phyloP scores from a whole-genome alignment of 2,113 vertebrate genomes.

The Oryzias curvinotus region DNA sequence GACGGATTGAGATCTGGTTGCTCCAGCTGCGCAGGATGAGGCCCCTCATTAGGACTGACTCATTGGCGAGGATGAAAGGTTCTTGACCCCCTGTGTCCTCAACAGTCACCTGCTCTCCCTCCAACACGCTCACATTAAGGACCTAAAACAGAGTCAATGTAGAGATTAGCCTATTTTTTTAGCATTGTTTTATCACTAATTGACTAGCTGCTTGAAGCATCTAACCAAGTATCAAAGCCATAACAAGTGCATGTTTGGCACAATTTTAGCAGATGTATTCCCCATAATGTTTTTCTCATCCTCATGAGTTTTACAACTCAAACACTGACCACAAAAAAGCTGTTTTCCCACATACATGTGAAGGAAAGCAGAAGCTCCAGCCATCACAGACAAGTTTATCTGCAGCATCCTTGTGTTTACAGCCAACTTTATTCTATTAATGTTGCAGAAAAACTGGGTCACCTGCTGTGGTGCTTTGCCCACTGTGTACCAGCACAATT shows the following conservation, averaged over 20 bases:
- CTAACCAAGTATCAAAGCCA: too few species aligned
- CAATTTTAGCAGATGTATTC: too few species aligned
- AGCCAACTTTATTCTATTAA: conserved; percentile 18
- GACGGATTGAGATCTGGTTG: conserved; percentile 89
- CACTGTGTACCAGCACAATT: conserved; percentile 5
- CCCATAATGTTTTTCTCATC: too few species aligned
- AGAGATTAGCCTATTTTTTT: too few species aligned
- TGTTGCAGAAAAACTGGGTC: conserved; percentile 39
- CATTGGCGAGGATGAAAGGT: conserved; percentile 87
- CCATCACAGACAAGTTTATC: not conserved
- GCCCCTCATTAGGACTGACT: conserved; percentile 88
- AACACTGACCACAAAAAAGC: too few species aligned
- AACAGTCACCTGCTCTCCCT: conserved; percentile 85
- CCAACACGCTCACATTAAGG: conserved; percentile 86
- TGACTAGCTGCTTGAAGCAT: too few species aligned
- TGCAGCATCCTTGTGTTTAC: conserved; percentile 6
- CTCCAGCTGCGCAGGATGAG: conserved; percentile 91
- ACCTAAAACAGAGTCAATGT: conserved; percentile 74
- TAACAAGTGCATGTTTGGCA: too few species aligned
- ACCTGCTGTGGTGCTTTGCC: conserved; percentile 33
- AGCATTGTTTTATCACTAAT: too few species aligned
- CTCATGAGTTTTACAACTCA: not conserved
- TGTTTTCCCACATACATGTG: too few species aligned
- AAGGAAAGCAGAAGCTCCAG: not conserved
- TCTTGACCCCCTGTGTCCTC: conserved; percentile 86